Evolutionary conservation across 1,140 invertebrate species (phyloP).

Genomic region (Halesus radiatus): DNA sequence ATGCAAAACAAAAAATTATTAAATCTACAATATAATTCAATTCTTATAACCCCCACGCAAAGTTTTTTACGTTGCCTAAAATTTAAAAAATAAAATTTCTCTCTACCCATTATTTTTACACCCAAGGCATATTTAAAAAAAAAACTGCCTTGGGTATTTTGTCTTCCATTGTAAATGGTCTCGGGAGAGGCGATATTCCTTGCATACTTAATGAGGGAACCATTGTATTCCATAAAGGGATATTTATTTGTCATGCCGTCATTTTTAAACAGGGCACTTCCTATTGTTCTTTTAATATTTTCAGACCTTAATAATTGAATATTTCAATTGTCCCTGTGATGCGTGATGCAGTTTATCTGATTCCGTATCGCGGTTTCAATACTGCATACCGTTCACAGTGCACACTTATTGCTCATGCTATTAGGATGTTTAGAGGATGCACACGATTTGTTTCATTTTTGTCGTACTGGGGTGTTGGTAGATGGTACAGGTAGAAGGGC

Average conservation of each 20-base stretch:
- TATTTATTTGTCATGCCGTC: slow-evolving; percentile 23
- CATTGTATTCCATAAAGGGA: slow-evolving; percentile 13
- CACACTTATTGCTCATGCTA: too few relatives aligned
- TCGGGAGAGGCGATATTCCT: neutral
- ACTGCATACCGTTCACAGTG: too few relatives aligned
- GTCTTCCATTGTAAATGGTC: slow-evolving; percentile 6
- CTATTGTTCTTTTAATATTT: slow-evolving; percentile 14
- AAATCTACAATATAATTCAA: neutral
- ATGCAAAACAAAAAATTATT: too few relatives aligned
- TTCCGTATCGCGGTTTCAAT: too few relatives aligned
- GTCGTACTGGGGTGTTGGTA: too few relatives aligned
- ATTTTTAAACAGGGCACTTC: neutral
- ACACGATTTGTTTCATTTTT: too few relatives aligned
- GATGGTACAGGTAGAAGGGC: too few relatives aligned
- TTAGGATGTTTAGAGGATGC: too few relatives aligned
- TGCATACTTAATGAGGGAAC: slow-evolving; percentile 19
- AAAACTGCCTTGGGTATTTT: neutral
- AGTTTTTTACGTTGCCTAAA: neutral
- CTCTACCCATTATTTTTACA: neutral
- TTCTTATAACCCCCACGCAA: neutral
- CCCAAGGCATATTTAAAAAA: too few relatives aligned
- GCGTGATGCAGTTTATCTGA: too few relatives aligned
- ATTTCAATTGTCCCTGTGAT: too few relatives aligned
- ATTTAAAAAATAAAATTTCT: neutral
- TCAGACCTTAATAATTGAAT: neutral